phyloP scores from a whole-genome alignment of 2,113 vertebrate species.

The Uropsilus gracilis region DNA sequence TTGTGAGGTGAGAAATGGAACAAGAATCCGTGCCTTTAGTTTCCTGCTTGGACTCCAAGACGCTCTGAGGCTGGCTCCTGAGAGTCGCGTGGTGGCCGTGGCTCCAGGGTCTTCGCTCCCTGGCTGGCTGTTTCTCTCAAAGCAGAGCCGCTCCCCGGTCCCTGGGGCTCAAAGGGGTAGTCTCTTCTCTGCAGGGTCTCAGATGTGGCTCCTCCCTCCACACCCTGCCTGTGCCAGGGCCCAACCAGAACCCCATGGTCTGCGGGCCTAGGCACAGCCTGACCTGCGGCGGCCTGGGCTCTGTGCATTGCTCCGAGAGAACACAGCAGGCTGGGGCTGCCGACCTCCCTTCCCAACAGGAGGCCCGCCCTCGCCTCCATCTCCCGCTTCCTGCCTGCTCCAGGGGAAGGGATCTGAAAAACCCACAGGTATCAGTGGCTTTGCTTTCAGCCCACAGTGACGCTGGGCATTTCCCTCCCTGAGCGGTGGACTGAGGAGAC shows the following conservation, averaged over 20 bases:
- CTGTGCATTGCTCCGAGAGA: not conserved
- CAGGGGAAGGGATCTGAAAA: not conserved
- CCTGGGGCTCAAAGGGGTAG: not conserved
- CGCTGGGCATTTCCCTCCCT: slow-evolving; percentile 8
- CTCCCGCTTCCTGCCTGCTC: not conserved
- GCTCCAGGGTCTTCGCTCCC: not conserved
- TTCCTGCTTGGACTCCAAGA: not conserved
- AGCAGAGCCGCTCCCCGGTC: not conserved
- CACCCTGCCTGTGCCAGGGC: not conserved
- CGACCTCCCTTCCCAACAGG: not conserved
- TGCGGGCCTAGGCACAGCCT: not conserved
- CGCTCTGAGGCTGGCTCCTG: not conserved
- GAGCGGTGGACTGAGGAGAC: not conserved
- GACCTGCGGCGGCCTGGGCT: not conserved
- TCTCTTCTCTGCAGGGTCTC: not conserved
- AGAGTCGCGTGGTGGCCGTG: not conserved
- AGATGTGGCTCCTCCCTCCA: rapidly evolving
- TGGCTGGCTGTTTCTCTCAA: rapidly evolving
- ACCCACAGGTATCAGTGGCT: not conserved
- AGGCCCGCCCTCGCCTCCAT: not conserved
- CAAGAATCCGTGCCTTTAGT: not conserved
- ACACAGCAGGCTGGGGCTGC: not conserved
- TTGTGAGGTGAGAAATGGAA: not conserved
- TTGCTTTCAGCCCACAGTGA: not conserved
- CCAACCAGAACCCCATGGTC: not conserved